A percentile compares a stretch with the other conserved stretches of the same genome.
Evolutionary conservation across 2,113 vertebrate species (phyloP).

Genomic region (Numenius arquata): DNA sequence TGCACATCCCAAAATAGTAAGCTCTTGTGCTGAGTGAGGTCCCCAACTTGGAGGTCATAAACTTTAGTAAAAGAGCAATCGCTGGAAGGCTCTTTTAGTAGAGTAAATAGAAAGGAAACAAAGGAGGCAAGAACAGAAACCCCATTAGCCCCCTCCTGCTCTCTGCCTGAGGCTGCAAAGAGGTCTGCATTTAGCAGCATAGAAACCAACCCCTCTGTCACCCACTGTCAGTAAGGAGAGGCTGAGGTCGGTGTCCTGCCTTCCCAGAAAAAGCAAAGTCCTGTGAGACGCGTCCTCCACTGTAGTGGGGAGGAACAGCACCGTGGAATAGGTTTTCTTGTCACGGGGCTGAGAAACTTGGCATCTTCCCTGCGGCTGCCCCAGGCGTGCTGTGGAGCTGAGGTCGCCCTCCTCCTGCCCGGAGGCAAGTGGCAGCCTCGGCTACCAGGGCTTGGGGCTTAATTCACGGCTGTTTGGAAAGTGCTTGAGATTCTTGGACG

Average conservation of each 20-base stretch:
- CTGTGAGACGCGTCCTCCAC: background rate
- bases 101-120: slow-evolving; percentile 26
- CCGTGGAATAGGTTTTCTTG: background rate
- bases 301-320: background rate
- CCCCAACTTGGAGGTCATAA: slow-evolving; percentile 38
- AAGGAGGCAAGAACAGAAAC: slow-evolving; percentile 18
- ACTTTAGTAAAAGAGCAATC: slow-evolving; percentile 4
- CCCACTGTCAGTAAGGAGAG: background rate
- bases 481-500: slow-evolving; percentile 12
- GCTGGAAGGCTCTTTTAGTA: background rate
- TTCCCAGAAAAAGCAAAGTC: background rate
- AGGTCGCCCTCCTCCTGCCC: background rate
- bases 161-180: slow-evolving; percentile 5
- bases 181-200: background rate
- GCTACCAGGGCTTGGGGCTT: background rate
- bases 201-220: background rate
- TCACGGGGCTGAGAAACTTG: accelerated
- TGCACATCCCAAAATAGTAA: background rate
- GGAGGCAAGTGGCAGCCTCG: background rate
- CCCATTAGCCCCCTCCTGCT: slow-evolving; percentile 24
- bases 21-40: background rate
- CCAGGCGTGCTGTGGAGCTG: background rate
- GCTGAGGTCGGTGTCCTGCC: background rate
- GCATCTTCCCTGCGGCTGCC: background rate
- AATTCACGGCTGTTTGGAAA: background rate